phyloP scores from a whole-genome alignment of 2,113 vertebrate species.

The Neoarius graeffei region DNA sequence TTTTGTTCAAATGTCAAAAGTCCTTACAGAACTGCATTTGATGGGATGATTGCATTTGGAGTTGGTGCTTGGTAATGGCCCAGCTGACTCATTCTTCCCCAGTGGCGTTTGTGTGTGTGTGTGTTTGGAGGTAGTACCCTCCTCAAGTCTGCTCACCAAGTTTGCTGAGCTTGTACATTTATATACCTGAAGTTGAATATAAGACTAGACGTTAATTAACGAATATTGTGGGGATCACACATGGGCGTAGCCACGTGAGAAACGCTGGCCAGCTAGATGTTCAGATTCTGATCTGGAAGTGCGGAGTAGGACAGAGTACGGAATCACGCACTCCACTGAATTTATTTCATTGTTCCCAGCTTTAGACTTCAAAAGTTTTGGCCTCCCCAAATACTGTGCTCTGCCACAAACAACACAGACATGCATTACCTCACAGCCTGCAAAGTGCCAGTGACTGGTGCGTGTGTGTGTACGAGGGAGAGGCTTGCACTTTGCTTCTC shows the following conservation, averaged over 20 bases:
- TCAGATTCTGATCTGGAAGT: constrained; percentile 38
- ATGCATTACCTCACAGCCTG: constrained; percentile 60
- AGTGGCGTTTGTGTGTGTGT: constrained; percentile 16
- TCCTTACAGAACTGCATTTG: not conserved
- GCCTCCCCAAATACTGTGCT: constrained; percentile 54
- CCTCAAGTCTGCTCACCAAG: not conserved
- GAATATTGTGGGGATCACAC: not conserved
- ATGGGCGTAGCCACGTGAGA: not conserved
- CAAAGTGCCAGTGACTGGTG: constrained; percentile 4
- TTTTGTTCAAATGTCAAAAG: not conserved
- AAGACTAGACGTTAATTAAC: not conserved
- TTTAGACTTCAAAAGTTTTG: constrained; percentile 58
- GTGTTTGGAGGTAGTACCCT: not conserved
- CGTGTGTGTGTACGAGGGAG: constrained; percentile 5
- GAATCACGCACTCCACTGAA: constrained; percentile 51
- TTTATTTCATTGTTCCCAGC: constrained; percentile 55
- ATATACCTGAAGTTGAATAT: not conserved
- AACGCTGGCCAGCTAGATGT: not conserved
- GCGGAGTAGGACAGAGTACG: constrained; percentile 55
- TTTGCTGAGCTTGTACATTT: not conserved
- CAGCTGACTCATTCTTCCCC: constrained; percentile 53
- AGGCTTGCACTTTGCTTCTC: constrained; percentile 15
- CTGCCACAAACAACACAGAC: constrained; percentile 56
- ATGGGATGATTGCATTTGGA: constrained; percentile 26
- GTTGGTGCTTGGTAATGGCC: not conserved